Evolutionary conservation across 2,797 vertebrate genomes (phyloP), one percentile per base, ranked within the genome.

Genomic region (Ptychadena robeensis): DNA sequence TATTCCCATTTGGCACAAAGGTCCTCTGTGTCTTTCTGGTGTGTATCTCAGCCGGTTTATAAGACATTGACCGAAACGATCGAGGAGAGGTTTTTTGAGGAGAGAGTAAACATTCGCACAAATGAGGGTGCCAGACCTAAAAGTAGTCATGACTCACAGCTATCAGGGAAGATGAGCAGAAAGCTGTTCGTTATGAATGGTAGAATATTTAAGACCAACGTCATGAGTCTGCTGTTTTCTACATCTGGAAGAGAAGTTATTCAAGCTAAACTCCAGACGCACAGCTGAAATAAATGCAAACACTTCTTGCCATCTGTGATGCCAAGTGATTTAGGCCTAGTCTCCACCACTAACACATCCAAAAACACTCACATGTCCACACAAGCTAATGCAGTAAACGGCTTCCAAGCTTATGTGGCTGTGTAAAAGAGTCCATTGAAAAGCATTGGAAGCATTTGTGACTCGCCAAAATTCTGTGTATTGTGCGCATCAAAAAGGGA

Each of bases 11-110:
- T 27, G 59, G 66, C 37, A 87, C 77, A 85, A 71, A 59, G 38
- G 31, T 0, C 4, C n/a, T 0, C 27, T 66, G 67, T 82, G 64
- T 80, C 40, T 84, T 37, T 73, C 40, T 34, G 37, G 22, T 80
- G 34, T 84, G 73, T 80, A 65, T 79, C 66, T n/a, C n/a, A 86
- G 59, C 12, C 22, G 86, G 7, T 32, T n/a, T 72, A 69, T 48
- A 84, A 15, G 31, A 12, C 25, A 79, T 75, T 2, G 84, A 80
- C 10, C 22, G 86, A 64, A 35, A 57, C 61, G 53, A 81, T 86
- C 82, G n/a, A 22, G 72, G 65, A 82, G 73, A 80, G 70, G 70
- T 48, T 80, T 28, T 77, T 5, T 61, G 67, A 85, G 85, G 72
- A 53, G 12, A 85, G 28, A 9, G 68, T n/a, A 77, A 70, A 67